Conservation (phyloP, 2,888 invertebrate genomes). For the Trilocha varians region DNA sequence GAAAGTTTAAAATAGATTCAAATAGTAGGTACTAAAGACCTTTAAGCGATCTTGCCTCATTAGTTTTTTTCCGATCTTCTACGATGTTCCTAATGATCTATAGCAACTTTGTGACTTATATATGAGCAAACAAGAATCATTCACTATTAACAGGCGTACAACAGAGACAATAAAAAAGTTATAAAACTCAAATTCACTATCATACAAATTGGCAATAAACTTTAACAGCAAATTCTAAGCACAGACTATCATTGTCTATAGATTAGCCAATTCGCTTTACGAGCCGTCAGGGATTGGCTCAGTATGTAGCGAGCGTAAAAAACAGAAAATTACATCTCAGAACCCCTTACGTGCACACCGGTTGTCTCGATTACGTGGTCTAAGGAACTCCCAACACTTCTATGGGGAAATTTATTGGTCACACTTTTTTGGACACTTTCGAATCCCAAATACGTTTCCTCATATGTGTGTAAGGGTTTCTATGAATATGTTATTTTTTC, state of each 20-base stretch:
- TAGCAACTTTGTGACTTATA: no score
- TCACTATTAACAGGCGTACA: no score
- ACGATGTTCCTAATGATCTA: no score
- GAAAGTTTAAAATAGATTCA: no score
- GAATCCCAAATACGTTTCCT: constrained; percentile 1
- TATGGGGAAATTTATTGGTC: neutral
- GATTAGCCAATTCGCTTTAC: neutral
- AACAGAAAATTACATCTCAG: neutral
- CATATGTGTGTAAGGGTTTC: constrained; percentile 12
- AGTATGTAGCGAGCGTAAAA: neutral
- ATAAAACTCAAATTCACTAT: no score
- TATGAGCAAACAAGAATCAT: no score
- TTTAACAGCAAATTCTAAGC: no score
- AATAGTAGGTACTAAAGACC: no score
- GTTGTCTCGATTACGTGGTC: neutral
- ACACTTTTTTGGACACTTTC: neutral
- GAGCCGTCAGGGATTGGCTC: neutral
- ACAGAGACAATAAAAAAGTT: no score
- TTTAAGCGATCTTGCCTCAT: no score
- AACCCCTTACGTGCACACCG: neutral
- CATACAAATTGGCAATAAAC: neutral
- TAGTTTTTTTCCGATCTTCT: no score
- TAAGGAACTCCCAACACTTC: neutral
- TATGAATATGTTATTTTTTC: constrained; percentile 33
- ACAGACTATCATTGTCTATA: no score